Evolutionary conservation across 1,140 invertebrate genomes (phyloP), one percentile per base, ranked within the genome.

Genomic region (Scaptomyza graminum): DNA sequence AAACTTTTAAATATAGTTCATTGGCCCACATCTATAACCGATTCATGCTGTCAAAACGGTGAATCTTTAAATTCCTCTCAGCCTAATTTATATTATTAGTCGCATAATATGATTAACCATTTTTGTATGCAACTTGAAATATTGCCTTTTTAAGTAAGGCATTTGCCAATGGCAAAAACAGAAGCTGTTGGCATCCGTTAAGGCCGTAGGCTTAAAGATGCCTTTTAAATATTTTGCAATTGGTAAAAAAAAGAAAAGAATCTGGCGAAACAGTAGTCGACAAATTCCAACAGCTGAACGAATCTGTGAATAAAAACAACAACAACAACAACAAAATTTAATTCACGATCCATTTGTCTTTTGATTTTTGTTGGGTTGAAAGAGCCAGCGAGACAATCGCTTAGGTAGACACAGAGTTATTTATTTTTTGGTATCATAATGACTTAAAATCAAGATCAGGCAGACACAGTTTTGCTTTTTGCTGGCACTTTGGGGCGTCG

Each of bases 281-380:
- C 71, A 88, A 87, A 87, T 79, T 76, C 83, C 83, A 76, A 88
- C 75, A 88, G 83, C 83, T 79, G 84, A 87, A 87, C 83, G 83
- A 87, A 85, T 85, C 78, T 16, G 12, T 66, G 46, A 66, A 71
- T 59, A 57, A n/a, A n/a, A n/a, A 51, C 47, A 11, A 47, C 18
- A 39, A 55, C 37, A 43, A 55, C 16, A 43, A 18, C 15, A 68
- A 67, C 18, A 47, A 66, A 85, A 81, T 81, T 59, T 62, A 85
- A 77, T 87, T 68, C 25, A 13, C 77, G 66, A 59, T 46, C 67
- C 73, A 57, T 76, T 66, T 65, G 54, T 37, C 46, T 64, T 50
- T 61, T 51, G 76, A 52, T 44, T 51, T 61, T 60, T 69, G n/a
- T 37, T 47, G 62, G 28, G 8, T 22, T 41, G 22, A 7, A 50